Percentiles rank a stretch among this genome's conserved stretches.
Evolutionary conservation across 2,113 vertebrate genomes (phyloP).

Genomic region (Tauraco erythrolophus): DNA sequence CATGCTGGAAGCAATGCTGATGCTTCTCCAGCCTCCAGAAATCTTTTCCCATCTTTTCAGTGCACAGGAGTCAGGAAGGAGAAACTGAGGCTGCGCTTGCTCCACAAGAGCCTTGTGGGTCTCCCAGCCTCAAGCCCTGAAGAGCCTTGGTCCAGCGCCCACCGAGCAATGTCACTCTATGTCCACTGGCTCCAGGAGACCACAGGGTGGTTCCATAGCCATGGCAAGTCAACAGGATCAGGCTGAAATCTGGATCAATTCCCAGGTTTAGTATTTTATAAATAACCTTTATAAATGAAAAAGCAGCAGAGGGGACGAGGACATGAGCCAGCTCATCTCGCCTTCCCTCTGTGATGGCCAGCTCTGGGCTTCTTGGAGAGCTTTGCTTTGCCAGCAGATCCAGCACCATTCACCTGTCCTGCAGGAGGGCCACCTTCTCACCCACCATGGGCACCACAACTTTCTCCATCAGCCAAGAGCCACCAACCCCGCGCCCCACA

Average conservation of each 20-base stretch:
- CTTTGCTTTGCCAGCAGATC: not conserved
- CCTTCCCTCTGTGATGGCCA: not conserved
- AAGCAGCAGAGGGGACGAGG: not conserved
- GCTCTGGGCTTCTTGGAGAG: not conserved
- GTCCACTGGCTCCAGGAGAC: not conserved
- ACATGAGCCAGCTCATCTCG: not conserved
- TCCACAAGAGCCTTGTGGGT: not conserved
- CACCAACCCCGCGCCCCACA: fast-evolving
- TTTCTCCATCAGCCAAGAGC: not conserved
- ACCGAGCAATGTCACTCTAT: not conserved
- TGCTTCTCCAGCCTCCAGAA: not conserved
- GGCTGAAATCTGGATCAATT: not conserved
- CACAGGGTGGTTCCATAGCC: not conserved
- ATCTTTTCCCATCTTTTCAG: not conserved
- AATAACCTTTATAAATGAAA: not conserved
- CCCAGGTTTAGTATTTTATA: not conserved
- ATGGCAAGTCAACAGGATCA: not conserved
- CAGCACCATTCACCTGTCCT: not conserved
- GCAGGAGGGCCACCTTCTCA: not conserved
- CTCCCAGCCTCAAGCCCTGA: not conserved
- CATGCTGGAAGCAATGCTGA: fast-evolving
- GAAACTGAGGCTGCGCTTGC: not conserved
- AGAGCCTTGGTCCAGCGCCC: not conserved
- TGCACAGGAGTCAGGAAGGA: not conserved
- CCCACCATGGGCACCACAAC: not conserved